phyloP scores from a whole-genome alignment of 2,113 vertebrate genomes.

The Muntiacus muntjak region DNA sequence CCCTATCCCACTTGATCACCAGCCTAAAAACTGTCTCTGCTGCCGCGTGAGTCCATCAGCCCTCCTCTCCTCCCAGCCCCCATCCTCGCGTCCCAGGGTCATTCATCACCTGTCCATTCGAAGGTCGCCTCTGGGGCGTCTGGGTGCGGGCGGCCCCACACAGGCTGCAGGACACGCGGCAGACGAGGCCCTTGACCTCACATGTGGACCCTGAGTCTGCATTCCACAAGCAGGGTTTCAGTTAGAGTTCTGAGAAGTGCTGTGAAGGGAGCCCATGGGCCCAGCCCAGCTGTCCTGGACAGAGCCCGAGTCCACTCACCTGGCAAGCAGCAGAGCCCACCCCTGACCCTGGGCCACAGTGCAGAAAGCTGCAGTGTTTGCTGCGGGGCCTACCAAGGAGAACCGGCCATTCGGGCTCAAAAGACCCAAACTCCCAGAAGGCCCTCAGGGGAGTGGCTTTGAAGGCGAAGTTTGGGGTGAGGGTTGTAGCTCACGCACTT shows the following conservation, averaged over 20 bases:
- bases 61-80: neutral
- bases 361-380: neutral
- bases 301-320: neutral
- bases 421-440: neutral
- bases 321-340: neutral
- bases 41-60: neutral
- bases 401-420: no score
- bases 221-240: rapidly evolving
- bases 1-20: neutral
- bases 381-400: neutral
- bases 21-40: neutral
- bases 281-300: neutral
- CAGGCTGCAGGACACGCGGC: rapidly evolving
- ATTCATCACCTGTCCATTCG: neutral
- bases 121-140: neutral
- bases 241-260: rapidly evolving
- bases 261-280: rapidly evolving
- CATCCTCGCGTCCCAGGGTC: rapidly evolving
- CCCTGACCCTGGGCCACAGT: rapidly evolving
- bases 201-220: rapidly evolving
- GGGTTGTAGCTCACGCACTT: neutral
- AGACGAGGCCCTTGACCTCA: neutral
- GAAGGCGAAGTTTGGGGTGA: neutral
- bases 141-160: rapidly evolving
- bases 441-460: neutral